A percentile compares a stretch with the other conserved stretches of the same genome.
Conservation (phyloP, 2,797 vertebrate species). For the Phyllotis vaccarum region DNA sequence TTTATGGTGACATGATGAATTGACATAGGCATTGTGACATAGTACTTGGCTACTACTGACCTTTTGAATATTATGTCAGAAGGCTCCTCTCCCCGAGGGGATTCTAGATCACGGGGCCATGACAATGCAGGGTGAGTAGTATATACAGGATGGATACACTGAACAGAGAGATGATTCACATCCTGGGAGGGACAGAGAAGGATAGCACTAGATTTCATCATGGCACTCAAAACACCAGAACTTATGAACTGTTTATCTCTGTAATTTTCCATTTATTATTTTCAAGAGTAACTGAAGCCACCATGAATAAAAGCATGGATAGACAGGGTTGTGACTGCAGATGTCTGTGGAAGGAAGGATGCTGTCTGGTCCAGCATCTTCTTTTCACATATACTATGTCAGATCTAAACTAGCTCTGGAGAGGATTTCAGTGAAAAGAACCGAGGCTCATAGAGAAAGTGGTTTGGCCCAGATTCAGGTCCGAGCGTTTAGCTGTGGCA, state of each 20-base stretch:
- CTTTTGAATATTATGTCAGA: background rate
- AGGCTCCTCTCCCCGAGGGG: background rate
- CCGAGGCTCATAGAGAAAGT: background rate
- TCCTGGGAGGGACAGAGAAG: background rate
- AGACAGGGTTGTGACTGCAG: background rate
- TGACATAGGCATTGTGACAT: background rate
- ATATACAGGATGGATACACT: constrained; percentile 36
- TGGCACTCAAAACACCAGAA: background rate
- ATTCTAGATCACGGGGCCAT: background rate
- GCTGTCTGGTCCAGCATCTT: background rate
- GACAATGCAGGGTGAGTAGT: background rate
- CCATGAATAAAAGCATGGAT: background rate
- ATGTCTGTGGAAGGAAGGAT: background rate
- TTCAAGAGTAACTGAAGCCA: background rate
- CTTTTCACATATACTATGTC: background rate
- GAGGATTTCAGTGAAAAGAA: background rate
- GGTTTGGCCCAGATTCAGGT: background rate
- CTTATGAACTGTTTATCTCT: background rate
- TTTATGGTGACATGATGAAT: background rate
- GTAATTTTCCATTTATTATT: constrained; percentile 27
- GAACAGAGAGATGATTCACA: constrained; percentile 12
- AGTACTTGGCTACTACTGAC: background rate
- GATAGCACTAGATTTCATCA: constrained; percentile 15
- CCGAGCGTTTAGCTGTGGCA: background rate
- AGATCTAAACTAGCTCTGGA: background rate